Base-by-base conservation (phyloP, 2,888 invertebrate genomes). In the Sarcophaga rosellei region DNA sequence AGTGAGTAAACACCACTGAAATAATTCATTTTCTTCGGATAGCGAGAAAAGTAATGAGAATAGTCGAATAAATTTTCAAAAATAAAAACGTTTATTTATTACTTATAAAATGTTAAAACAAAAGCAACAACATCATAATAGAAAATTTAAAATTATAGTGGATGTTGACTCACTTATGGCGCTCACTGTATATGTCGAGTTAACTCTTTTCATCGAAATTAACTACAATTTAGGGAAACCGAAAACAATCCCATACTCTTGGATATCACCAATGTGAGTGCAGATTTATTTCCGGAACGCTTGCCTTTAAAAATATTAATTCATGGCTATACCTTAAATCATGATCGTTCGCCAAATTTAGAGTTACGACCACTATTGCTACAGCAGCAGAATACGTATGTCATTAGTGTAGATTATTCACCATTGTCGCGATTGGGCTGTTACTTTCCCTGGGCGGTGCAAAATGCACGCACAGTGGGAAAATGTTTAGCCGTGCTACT, bases 361-460 rank as follows among this genome's bases (percentile, higher is more conserved):
- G 94, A 95, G 92, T 93, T 95, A 72, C 93, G 95, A 84, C 95
- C 95, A 94, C 95, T 94, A 0, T 95, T 95, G 88, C 91, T 95
- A 89, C 85, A 94, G 81, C 93, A 94, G 69, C 94, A 94, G 70
- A 90, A 94, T 44, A 94, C 94, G 89, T 95, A 95, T 88, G 92
- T 96, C 0, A 94, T 96, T 70, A 94, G 94, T 0, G 93, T 96
- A 12, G 95, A 96, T 90, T 96, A 95, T 91, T 94, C 94, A n/a
- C 94, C 94, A 0, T 91, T 96, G 79, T 95, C 94, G 0, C 90
- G 91, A 0, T 94, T 94, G 72, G 95, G 95, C 0, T 96, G 96
- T 90, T 95, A 95, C 89, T 74, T 94, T 20, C 93, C 94, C 61
- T 93, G 94, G 89, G 94, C 95, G 0, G 94, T 95, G 0, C 89